A percentile compares a stretch with the other conserved stretches of the same genome.
Conservation (phyloP, 2,113 vertebrate species). For the Channa argus region DNA sequence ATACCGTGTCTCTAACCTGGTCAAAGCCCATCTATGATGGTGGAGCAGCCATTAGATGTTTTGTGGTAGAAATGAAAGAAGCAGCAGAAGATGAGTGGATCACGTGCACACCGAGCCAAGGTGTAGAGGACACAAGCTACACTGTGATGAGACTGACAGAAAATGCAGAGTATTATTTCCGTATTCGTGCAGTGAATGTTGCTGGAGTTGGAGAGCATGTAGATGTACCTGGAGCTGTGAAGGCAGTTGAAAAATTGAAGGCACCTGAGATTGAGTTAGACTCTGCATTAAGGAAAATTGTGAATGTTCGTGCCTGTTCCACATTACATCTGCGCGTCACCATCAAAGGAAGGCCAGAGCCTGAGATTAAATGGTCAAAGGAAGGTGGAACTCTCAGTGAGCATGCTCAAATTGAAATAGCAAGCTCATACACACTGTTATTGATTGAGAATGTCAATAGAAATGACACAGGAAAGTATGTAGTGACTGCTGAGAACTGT, state of each 20-base stretch:
- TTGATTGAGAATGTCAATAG: conserved; percentile 96
- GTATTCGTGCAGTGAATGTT: conserved; percentile 91
- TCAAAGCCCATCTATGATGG: conserved; percentile 97
- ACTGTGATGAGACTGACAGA: conserved; percentile 92
- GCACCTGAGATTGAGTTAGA: conserved; percentile 97
- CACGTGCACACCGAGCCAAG: conserved; percentile 88
- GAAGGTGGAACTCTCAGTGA: conserved; percentile 89
- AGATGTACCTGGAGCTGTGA: conserved; percentile 86
- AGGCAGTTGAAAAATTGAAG: conserved; percentile 90
- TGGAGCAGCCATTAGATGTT: conserved; percentile 90
- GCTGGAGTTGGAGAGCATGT: conserved; percentile 93
- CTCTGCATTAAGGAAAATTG: conserved; percentile 92
- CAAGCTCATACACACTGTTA: conserved; percentile 92
- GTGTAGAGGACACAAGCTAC: conserved; percentile 89
- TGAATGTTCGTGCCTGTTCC: conserved; percentile 90
- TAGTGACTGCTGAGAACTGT: conserved; percentile 92
- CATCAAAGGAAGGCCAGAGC: conserved; percentile 95
- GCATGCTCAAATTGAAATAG: conserved; percentile 92
- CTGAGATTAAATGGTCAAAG: conserved; percentile 97
- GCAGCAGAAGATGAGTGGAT: conserved; percentile 90
- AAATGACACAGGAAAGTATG: conserved; percentile 95
- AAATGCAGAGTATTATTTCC: conserved; percentile 94
- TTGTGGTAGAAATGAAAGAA: conserved; percentile 92
- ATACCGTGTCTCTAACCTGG: conserved; percentile 92
- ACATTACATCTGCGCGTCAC: conserved; percentile 92